A percentile compares a stretch with the other conserved stretches of the same genome.
Conservation (phyloP, 1,140 invertebrate species). For the Zelostemma sp. region DNA sequence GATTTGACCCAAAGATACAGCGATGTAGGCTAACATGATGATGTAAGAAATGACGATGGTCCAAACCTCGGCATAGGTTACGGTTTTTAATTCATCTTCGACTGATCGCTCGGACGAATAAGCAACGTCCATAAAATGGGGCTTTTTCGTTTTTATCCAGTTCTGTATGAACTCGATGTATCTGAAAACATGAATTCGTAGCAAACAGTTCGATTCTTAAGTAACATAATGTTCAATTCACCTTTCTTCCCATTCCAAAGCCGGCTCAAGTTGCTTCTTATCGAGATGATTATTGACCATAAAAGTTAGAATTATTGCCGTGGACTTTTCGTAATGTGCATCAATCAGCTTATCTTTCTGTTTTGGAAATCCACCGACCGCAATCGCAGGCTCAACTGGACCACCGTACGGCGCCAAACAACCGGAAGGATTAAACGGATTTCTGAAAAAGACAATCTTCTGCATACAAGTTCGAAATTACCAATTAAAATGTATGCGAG, state of each 20-base stretch:
- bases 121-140: conserved; percentile 85
- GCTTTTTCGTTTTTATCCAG: conserved; percentile 78
- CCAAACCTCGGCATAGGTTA: conserved; percentile 89
- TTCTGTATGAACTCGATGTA: conserved; percentile 90
- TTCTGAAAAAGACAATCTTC: conserved; percentile 70
- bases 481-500: conserved; percentile 15
- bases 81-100: conserved; percentile 94
- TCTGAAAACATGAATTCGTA: conserved; percentile 54
- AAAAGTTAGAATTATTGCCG: conserved; percentile 90
- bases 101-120: conserved; percentile 94
- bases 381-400: conserved; percentile 91
- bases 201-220: not conserved
- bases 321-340: conserved; percentile 82
- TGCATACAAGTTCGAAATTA: conserved; percentile 5
- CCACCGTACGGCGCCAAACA: conserved; percentile 93
- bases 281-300: conserved; percentile 92
- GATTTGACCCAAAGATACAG: conserved; percentile 91
- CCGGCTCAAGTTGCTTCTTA: conserved; percentile 77
- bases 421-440: conserved; percentile 78
- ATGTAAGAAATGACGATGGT: conserved; percentile 96
- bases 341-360: conserved; percentile 74
- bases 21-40: conserved; percentile 98
- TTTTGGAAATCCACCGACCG: conserved; percentile 89
- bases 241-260: conserved; percentile 91
- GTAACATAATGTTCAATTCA: conserved; percentile 61